Evolutionary conservation across 2,113 vertebrate species (phyloP).

Genomic region (Ciconia boyciana): DNA sequence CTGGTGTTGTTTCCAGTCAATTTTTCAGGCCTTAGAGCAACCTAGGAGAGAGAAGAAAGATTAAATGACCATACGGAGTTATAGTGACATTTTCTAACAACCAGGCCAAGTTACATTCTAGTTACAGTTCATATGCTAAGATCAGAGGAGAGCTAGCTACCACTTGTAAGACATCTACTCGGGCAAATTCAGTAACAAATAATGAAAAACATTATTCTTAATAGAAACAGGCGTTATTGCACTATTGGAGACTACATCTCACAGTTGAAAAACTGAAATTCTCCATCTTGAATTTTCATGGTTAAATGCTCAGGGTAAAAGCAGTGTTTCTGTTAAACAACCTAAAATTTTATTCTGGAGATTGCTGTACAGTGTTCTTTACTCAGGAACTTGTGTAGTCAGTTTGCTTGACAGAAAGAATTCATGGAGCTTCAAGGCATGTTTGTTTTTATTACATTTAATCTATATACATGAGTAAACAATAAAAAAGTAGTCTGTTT

Average conservation of each 20-base stretch:
- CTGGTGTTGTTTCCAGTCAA: not conserved
- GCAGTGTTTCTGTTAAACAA: not conserved
- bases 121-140: not conserved
- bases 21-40: not conserved
- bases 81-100: not conserved
- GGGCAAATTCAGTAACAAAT: not conserved
- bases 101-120: not conserved
- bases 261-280: not conserved
- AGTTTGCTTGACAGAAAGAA: not conserved
- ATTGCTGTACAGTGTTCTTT: not conserved
- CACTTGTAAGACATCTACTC: not conserved
- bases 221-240: not conserved
- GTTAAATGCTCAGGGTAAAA: not conserved
- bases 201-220: not conserved
- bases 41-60: not conserved
- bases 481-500: not conserved
- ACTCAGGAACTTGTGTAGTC: not conserved
- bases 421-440: not conserved
- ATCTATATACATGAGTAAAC: not conserved
- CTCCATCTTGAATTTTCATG: not conserved
- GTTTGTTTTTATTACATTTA: not conserved
- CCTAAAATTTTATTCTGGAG: not conserved
- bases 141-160: not conserved
- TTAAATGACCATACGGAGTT: not conserved
- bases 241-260: not conserved